Conservation (phyloP, 1,140 invertebrate species). For the Achatina immaculata region DNA sequence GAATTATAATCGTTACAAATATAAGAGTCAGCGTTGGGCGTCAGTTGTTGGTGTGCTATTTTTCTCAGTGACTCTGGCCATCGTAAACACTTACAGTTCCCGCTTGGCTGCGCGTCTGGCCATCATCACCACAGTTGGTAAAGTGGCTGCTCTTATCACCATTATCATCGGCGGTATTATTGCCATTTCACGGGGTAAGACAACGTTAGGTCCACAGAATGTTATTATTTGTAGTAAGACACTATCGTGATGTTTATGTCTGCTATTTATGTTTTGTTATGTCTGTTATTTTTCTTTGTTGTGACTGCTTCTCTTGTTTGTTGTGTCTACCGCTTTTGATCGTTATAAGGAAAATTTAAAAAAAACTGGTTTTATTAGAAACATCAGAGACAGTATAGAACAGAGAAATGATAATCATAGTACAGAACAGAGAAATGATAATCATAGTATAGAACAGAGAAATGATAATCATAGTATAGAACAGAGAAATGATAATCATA, state of each 20-base stretch:
- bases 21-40: too few relatives aligned
- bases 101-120: conserved; percentile 86
- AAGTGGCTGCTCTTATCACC: conserved; percentile 76
- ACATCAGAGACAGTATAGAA: too few relatives aligned
- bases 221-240: not conserved
- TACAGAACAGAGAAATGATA: too few relatives aligned
- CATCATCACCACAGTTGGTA: conserved; percentile 87
- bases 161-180: conserved; percentile 83
- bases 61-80: conserved; percentile 76
- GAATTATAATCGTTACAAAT: too few relatives aligned
- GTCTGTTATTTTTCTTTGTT: not conserved
- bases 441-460: too few relatives aligned
- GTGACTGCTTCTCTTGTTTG: not conserved
- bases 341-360: not conserved
- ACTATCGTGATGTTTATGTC: not conserved
- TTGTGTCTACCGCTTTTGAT: not conserved
- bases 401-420: too few relatives aligned
- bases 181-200: conserved; percentile 78
- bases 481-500: too few relatives aligned
- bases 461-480: too few relatives aligned
- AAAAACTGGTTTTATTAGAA: too few relatives aligned
- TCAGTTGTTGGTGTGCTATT: too few relatives aligned
- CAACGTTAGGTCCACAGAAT: not conserved
- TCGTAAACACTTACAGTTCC: conserved; percentile 89
- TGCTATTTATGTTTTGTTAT: not conserved